Evolutionary conservation across 2,797 vertebrate genomes (phyloP), one percentile per base, ranked within the genome.

Genomic region (Poeciliopsis paucimaculata): DNA sequence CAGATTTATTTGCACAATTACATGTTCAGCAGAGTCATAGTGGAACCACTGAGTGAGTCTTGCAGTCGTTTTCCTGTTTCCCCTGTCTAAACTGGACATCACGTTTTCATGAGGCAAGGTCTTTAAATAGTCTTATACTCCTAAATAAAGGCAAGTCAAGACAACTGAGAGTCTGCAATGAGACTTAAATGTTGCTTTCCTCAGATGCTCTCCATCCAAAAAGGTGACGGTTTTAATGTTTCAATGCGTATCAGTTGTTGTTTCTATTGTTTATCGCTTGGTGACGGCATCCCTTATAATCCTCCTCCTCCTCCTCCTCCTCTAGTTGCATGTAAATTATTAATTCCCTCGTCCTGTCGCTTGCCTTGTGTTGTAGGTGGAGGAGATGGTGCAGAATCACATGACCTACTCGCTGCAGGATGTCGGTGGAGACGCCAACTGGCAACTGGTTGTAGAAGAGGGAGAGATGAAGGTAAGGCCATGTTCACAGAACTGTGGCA

Each of bases 361-460:
- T 16, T 15, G 31, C 60, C 72, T 75, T 28, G 62, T 18, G 76
- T 78, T 46, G 12, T 88, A 99, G 98, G 98, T 99, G 92, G 98
- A 99, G 93, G 98, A 99, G 87, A 97, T 99, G 97, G 97, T 99
- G 85, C 95, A 96, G 84, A 99, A 95, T 92, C 98, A 99, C 90
- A 97, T 99, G 96, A 97, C 96, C 3, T 99, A 99, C 43, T 99
- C 98, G 8, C 95, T 99, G 86, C 98, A 99, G 93, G 98, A 99
- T 82, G 96, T 99, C 26, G 98, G 98, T 28, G 98, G 98, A 79
- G 98, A 99, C 85, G 98, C 98, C 72, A 99, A 99, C 92, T 99
- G 98, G 98, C 98, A 99, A 82, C 93, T 99, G 90, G 97, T 99
- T n/a, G 96, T 99, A 34, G 98, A 99, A 90, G 98, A 99, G 92